These are phyloP conservation scores for Palythoa grandis DNA, from an alignment of 92 coral and sea anemone genomes.

Conservation along the genomic window DNA sequence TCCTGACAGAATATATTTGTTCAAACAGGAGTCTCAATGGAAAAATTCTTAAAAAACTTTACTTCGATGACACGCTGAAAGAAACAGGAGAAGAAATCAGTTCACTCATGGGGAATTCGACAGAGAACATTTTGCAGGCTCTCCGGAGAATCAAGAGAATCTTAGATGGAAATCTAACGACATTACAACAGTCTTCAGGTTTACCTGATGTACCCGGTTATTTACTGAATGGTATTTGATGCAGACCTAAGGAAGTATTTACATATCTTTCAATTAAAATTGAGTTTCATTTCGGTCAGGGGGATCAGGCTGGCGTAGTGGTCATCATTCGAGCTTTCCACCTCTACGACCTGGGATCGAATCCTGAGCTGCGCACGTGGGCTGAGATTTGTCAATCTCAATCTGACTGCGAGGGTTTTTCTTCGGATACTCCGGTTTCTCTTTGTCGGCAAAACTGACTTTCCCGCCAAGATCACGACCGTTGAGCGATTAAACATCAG, in stretches of 20 bases:
- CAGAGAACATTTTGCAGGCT: constrained; percentile 31
- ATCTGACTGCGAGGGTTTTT: no score
- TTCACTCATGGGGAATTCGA: constrained; percentile 13
- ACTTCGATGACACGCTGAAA: constrained; percentile 4
- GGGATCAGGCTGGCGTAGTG: no score
- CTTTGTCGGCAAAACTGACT: neutral
- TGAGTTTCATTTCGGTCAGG: neutral
- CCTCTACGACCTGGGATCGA: no score
- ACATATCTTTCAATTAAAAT: neutral
- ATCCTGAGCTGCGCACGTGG: no score
- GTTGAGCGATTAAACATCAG: no score
- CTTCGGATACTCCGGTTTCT: no score
- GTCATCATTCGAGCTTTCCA: no score
- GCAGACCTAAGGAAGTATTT: neutral
- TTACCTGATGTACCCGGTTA: constrained; percentile 3
- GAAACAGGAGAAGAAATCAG: neutral
- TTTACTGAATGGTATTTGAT: constrained; percentile 28
- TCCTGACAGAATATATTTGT: no score
- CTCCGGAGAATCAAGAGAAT: constrained; percentile 21
- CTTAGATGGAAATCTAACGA: constrained; percentile 7
- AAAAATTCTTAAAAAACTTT: constrained; percentile 13
- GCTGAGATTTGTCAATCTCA: no score
- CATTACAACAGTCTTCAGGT: constrained; percentile 2
- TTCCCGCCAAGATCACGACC: no score
- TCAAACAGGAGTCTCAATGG: constrained; percentile 16